Evolutionary conservation across 1,140 invertebrate genomes (phyloP).

Genomic region (Drosophila pruinosa): DNA sequence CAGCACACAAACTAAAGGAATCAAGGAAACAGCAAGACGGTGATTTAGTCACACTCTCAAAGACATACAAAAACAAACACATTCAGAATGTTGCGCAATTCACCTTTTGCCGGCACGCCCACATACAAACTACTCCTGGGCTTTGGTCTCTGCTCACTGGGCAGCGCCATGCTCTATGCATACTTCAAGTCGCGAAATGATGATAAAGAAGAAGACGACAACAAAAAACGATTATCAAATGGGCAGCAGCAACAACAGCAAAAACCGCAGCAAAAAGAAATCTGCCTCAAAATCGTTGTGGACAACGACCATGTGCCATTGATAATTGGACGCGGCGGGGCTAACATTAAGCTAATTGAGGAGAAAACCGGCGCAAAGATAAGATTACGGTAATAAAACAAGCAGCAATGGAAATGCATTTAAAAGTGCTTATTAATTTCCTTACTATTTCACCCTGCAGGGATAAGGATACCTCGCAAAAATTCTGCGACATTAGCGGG

Average conservation of each 20-base stretch:
- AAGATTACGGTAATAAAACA: slow-evolving; percentile 84
- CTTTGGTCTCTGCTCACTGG: slow-evolving; percentile 77
- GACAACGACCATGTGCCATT: slow-evolving; percentile 78
- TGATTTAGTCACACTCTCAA: not conserved
- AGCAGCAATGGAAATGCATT: not conserved
- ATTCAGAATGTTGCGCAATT: slow-evolving; percentile 71
- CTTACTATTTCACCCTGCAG: slow-evolving; percentile 30
- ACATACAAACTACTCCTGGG: slow-evolving; percentile 78
- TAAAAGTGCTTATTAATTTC: not conserved
- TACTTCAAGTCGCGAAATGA: slow-evolving; percentile 75
- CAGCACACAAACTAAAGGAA: not conserved
- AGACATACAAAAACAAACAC: slow-evolving; percentile 18
- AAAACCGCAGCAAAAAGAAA: slow-evolving; percentile 53
- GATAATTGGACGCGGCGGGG: slow-evolving; percentile 87
- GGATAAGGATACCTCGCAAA: slow-evolving; percentile 83
- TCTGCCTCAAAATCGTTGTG: slow-evolving; percentile 67
- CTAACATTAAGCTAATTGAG: slow-evolving; percentile 88
- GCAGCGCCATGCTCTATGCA: slow-evolving; percentile 78
- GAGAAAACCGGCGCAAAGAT: slow-evolving; percentile 88
- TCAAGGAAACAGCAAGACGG: too few relatives aligned
- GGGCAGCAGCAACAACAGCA: slow-evolving; percentile 8
- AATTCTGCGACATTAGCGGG: slow-evolving; percentile 88
- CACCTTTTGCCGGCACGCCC: slow-evolving; percentile 58
- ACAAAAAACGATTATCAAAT: not conserved
- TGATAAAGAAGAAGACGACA: slow-evolving; percentile 49